A percentile compares a stretch with the other conserved stretches of the same genome.
Conservation (phyloP, 2,113 vertebrate species). For the Megatriorchis doriae region DNA sequence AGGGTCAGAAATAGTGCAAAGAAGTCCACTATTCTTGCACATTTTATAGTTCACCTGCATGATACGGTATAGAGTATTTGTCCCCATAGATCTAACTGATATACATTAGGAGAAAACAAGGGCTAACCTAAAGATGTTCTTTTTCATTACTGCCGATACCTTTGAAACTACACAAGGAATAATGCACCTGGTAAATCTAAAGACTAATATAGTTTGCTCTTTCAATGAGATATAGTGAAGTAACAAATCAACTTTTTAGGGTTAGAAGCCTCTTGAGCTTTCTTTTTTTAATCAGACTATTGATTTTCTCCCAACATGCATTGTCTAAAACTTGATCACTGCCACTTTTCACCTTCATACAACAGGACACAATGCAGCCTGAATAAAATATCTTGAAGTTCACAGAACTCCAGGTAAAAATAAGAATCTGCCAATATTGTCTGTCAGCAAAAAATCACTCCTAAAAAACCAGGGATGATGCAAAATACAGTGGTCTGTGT, state of each 20-base stretch:
- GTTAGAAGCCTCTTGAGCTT: slow-evolving; percentile 68
- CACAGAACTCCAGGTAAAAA: not conserved
- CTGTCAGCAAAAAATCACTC: not conserved
- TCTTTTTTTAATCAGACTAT: slow-evolving; percentile 71
- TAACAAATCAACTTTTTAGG: slow-evolving; percentile 71
- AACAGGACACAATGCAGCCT: not conserved
- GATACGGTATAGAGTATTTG: slow-evolving; percentile 1
- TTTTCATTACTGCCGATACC: slow-evolving; percentile 40
- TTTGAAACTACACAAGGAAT: slow-evolving; percentile 35
- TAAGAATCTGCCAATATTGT: not conserved
- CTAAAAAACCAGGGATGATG: not conserved
- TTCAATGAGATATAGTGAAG: slow-evolving; percentile 61
- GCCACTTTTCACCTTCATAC: slow-evolving; percentile 20
- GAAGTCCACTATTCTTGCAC: not conserved
- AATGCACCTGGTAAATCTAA: slow-evolving; percentile 56
- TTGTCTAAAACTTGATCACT: slow-evolving; percentile 59
- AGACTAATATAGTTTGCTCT: slow-evolving; percentile 32
- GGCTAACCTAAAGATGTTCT: slow-evolving; percentile 33
- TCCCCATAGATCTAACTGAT: not conserved
- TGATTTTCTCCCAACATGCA: slow-evolving; percentile 59
- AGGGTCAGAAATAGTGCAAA: not conserved
- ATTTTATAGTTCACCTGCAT: slow-evolving; percentile 3
- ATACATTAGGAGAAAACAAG: slow-evolving; percentile 9
- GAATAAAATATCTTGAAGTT: slow-evolving; percentile 15
- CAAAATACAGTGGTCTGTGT: not conserved